These are phyloP conservation scores for Brachionus angularis DNA, from an alignment of 1,140 invertebrate genomes.

Conservation along the genomic window DNA sequence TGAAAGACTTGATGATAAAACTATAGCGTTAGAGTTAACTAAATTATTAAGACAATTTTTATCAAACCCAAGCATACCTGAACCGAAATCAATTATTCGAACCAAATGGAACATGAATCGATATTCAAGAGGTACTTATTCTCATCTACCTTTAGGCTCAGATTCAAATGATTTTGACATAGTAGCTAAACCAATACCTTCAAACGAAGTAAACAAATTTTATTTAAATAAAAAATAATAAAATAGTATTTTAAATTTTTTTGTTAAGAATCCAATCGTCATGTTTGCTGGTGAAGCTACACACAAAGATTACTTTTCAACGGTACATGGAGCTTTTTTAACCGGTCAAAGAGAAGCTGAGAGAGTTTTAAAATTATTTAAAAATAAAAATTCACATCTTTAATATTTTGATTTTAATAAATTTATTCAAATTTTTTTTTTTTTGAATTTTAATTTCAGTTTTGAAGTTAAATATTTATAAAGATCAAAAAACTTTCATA, in stretches of 20 bases:
- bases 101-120: conserved; percentile 16
- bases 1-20: conserved; percentile 22
- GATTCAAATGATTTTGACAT: conserved; percentile 17
- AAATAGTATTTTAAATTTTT: too few species aligned
- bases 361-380: conserved; percentile 49
- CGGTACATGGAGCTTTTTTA: conserved; percentile 84
- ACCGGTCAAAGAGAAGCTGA: conserved; percentile 78
- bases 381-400: too few species aligned
- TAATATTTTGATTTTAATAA: too few species aligned
- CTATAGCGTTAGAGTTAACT: background rate
- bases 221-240: too few species aligned
- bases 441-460: too few species aligned
- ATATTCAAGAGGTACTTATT: conserved; percentile 36
- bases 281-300: conserved; percentile 90
- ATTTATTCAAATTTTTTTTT: too few species aligned
- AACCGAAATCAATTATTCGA: conserved; percentile 4
- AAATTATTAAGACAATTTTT: conserved; percentile 12
- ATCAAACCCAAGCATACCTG: conserved; percentile 10
- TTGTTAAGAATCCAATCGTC: conserved; percentile 67
- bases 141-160: conserved; percentile 45
- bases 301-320: conserved; percentile 85
- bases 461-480: too few species aligned
- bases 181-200: conserved; percentile 18
- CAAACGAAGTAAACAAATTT: background rate
- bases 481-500: too few species aligned